Evolutionary conservation across 2,797 vertebrate species (phyloP).

Genomic region (Cuculus canorus): DNA sequence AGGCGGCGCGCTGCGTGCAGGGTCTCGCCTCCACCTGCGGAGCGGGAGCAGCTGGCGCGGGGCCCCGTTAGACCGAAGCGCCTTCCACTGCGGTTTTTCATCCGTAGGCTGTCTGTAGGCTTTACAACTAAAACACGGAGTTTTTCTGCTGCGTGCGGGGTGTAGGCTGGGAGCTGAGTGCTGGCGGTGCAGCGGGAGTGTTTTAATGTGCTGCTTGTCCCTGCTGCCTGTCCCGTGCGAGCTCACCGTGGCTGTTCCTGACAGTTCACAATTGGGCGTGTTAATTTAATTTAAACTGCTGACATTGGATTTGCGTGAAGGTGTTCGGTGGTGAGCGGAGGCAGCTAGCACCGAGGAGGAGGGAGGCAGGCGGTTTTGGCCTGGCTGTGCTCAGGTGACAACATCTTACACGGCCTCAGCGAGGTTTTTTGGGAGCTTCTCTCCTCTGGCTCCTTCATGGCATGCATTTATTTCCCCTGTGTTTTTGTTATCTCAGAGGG

Average conservation of each 20-base stretch:
- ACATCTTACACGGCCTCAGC: neutral
- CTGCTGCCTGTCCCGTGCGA: rapidly evolving
- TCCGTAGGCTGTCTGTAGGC: too few species aligned
- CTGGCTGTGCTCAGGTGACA: neutral
- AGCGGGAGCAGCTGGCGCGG: too few species aligned
- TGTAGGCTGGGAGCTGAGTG: neutral
- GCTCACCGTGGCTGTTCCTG: neutral
- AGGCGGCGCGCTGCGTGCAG: too few species aligned
- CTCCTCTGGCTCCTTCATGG: neutral
- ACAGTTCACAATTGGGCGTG: rapidly evolving
- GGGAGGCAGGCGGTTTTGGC: neutral
- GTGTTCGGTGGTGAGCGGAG: neutral
- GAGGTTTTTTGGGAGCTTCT: neutral
- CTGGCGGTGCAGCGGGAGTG: neutral
- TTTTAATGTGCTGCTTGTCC: neutral
- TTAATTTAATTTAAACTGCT: neutral
- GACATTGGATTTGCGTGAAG: neutral
- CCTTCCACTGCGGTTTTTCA: too few species aligned
- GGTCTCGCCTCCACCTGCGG: too few species aligned
- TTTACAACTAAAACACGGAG: neutral
- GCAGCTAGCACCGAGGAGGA: neutral
- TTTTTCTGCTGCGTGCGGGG: too few species aligned
- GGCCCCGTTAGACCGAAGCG: too few species aligned
- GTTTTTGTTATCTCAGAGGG: neutral
- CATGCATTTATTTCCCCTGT: neutral